Conservation (phyloP, 2,888 invertebrate species). For the Rhyacophila evoluta region DNA sequence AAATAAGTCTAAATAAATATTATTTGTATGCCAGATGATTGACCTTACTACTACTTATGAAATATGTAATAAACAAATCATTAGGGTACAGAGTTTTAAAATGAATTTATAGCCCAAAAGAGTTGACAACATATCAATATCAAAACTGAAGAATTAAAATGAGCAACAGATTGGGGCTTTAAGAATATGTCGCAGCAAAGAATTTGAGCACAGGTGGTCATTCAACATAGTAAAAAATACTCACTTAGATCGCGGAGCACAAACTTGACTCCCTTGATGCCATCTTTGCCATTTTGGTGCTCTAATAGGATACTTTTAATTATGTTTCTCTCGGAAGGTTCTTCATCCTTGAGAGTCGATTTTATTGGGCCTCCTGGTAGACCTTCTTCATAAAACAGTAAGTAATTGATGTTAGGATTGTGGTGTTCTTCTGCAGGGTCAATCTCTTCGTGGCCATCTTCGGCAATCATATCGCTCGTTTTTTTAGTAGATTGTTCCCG, state of each 20-base stretch:
- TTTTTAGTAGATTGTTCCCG: not conserved
- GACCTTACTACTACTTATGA: too few relatives aligned
- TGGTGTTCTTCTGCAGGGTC: conserved; percentile 57
- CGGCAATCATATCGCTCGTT: not conserved
- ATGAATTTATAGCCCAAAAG: too few relatives aligned
- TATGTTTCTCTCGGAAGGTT: conserved; percentile 60
- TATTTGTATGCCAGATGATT: too few relatives aligned
- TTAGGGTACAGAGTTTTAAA: too few relatives aligned
- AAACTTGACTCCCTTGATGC: conserved; percentile 65
- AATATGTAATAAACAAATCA: too few relatives aligned
- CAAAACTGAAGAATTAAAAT: too few relatives aligned
- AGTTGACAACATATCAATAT: too few relatives aligned
- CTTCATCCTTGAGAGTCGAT: conserved; percentile 61
- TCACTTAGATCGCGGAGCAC: conserved; percentile 65
- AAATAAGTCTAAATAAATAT: too few relatives aligned
- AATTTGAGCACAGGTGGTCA: too few relatives aligned
- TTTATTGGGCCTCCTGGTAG: conserved; percentile 60
- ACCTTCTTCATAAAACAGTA: conserved; percentile 66
- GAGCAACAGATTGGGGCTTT: too few relatives aligned
- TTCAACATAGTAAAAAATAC: too few relatives aligned
- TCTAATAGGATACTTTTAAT: conserved; percentile 63
- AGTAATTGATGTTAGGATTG: conserved; percentile 64
- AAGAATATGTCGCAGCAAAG: too few relatives aligned
- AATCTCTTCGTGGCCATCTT: conserved; percentile 59
- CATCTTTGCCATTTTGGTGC: conserved; percentile 63